Base-by-base conservation (phyloP, 1,140 invertebrate species). In the Polypedilum pembai region DNA sequence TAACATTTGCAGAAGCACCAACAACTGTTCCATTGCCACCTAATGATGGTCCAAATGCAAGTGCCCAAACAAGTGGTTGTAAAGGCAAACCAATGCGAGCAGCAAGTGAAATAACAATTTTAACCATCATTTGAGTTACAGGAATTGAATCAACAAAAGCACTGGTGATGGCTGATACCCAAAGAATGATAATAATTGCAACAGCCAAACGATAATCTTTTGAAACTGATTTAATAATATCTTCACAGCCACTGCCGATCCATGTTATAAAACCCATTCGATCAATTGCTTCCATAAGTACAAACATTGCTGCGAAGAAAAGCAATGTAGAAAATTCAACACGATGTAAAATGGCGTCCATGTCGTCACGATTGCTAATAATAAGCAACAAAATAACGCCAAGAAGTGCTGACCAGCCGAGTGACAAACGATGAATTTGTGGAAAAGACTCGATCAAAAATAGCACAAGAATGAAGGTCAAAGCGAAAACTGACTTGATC, bases 241-340 rank as follows among this genome's bases (percentile, higher is more conserved):
- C 78, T 76, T 91, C 86, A 0, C 91, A 91, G 78, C 87, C 84
- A 8, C 86, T 82, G 1, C 91, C 91, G 65, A 93, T 91, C 84
- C 87, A 91, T 12, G 85, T 82, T 4, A 93, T 88, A 1, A 94
- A 79, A 0, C 90, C 89, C 21, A 94, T 78, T 72, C 86, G 83
- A 0, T 88, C 83, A n/a, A 92, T 79, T 17, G 87, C 91, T 84
- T 94, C 91, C 91, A 94, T 94, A 0, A 95, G 82, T 8, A 94
- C 88, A 76, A 94, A 94, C 0, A 94, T 82, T 0, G 91, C 88
- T 0, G 91, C 91, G 78, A 95, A 94, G 81, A 94, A 95, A n/a
- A 94, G 81, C 0, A 95, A 82, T 1, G 92, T 94, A 3, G 89
- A 89, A 92, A 92, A 94, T 80, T 95, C 93, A 0, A 95, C 90